Base-by-base conservation (phyloP, 2,113 vertebrate species). In the Hippocampus barbouri region DNA sequence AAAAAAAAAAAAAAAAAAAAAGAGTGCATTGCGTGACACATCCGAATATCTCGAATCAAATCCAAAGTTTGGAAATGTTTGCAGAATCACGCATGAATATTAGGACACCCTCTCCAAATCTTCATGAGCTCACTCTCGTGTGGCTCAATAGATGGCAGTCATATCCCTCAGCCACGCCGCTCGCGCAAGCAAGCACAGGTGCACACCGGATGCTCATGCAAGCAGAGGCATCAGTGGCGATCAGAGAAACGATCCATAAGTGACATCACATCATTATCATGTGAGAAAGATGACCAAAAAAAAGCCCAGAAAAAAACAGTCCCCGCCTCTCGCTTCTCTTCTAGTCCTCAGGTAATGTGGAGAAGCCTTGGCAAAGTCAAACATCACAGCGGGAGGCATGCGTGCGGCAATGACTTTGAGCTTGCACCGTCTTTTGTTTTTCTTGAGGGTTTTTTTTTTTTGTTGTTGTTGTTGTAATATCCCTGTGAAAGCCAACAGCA, bases 121-220 rank as follows among this genome's bases (percentile, higher is more conserved):
- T 81, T 77, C 77, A 73, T 79, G 80, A 89, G 88, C 81, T 85
- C 85, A 85, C 82, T 88, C 87, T 91, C 85, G 73, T 34, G 81
- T 85, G 86, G 88, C 89, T 92, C 92, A 91, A 92, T 93, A 93
- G 92, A 92, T 92, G 92, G 92, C 92, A 92, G 91, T 91, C 92
- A 92, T 91, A 91, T 92, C 80, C 90, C 87, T 92, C 92, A 86
- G 87, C 25, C 25, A 25, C 25, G 25, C 25, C 25, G 25, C 25
- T 25, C 25, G 25, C 25, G 25, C 25, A 25, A 25, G 25, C 82
- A 14, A n/a, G 30, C 49, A 57, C 15, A 40, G 30, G 30, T 34
- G 56, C 14, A 21, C 43, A 51, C 43, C 40, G 57, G 27, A 12
- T 27, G 23, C n/a, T 60, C 71, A 43, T 60, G 41, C 59, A 59